These are phyloP conservation scores for Bettongia penicillata DNA, from an alignment of 2,113 vertebrate genomes.

Conservation along the genomic window DNA sequence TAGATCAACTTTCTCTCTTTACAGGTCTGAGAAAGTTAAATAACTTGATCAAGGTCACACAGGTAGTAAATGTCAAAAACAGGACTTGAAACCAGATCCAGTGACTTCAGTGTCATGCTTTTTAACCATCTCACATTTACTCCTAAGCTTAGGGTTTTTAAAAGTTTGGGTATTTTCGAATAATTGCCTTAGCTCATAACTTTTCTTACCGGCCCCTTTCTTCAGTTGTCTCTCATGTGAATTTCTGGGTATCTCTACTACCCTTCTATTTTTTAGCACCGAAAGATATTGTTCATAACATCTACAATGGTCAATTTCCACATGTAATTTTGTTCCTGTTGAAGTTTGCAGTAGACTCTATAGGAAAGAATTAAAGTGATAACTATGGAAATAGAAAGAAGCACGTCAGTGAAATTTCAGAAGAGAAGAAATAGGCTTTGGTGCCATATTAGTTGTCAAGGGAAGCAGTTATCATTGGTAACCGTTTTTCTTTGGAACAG, in stretches of 20 bases:
- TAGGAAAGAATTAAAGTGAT: neutral
- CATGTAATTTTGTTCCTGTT: neutral
- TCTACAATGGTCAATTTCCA: neutral
- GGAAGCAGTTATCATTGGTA: neutral
- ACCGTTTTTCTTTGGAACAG: too few relatives aligned
- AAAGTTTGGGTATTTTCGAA: neutral
- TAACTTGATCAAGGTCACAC: neutral
- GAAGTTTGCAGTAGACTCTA: neutral
- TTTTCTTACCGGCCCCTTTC: neutral
- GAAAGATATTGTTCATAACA: neutral
- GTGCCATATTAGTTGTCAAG: neutral
- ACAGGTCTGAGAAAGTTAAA: neutral
- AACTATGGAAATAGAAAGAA: neutral
- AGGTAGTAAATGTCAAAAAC: neutral
- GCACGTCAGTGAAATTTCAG: neutral
- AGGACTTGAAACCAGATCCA: neutral
- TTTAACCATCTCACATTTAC: neutral
- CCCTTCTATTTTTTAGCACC: neutral
- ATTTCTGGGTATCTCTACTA: neutral
- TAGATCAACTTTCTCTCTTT: neutral
- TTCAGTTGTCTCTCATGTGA: neutral
- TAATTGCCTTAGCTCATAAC: neutral
- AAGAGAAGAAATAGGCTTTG: neutral
- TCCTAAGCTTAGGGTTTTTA: neutral
- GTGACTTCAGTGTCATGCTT: neutral